A percentile compares a stretch with the other conserved stretches of the same genome.
These are phyloP conservation scores for Perdita meconis DNA, from an alignment of 2,888 invertebrate species.

Conservation along the genomic window DNA sequence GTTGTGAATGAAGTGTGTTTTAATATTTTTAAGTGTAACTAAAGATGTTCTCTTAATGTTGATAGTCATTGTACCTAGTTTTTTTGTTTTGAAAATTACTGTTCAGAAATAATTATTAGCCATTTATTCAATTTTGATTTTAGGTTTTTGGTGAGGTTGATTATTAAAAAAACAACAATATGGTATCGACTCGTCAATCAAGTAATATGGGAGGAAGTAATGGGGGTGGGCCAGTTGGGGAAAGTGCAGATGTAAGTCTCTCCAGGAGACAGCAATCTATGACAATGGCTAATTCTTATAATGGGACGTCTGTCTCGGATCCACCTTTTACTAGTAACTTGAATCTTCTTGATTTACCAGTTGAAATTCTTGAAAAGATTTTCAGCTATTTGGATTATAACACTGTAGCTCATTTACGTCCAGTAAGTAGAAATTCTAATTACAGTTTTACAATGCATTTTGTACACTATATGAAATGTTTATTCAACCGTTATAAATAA, in stretches of 20 bases:
- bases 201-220: conserved; percentile 84
- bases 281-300: conserved; percentile 73
- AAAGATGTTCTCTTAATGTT: not conserved
- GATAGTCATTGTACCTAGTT: not conserved
- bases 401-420: conserved; percentile 90
- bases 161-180: conserved; percentile 71
- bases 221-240: conserved; percentile 78
- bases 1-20: not conserved
- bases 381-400: conserved; percentile 91
- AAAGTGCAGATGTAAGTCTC: conserved; percentile 74
- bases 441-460: not conserved
- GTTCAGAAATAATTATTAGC: not conserved
- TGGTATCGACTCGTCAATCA: conserved; percentile 86
- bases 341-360: conserved; percentile 90
- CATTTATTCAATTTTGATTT: conserved; percentile 16
- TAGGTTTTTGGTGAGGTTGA: conserved; percentile 59
- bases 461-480: not conserved
- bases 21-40: not conserved
- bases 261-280: conserved; percentile 74
- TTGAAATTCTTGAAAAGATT: conserved; percentile 92
- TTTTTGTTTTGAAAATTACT: not conserved
- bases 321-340: conserved; percentile 69
- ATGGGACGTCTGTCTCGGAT: conserved; percentile 55
- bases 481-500: not conserved
- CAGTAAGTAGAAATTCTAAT: conserved; percentile 87